Evolutionary conservation across 1,140 invertebrate species (phyloP).

Genomic region (Oncopodura yosiiana): DNA sequence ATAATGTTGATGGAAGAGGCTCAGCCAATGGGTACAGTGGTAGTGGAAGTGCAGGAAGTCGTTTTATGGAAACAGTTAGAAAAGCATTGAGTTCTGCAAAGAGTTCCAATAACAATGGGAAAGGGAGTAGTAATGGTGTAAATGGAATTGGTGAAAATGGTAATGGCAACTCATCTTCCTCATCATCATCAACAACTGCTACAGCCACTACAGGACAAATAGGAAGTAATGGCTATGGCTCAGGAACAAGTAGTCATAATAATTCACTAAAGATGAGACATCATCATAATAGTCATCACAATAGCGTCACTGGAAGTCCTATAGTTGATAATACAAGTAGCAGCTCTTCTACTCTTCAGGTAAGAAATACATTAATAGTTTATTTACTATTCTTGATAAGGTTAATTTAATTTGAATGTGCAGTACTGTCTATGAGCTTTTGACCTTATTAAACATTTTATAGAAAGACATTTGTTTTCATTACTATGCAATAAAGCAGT

Average conservation of each 20-base stretch:
- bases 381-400: no score
- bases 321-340: constrained; percentile 30
- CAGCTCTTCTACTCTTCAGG: constrained; percentile 33
- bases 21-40: constrained; percentile 41
- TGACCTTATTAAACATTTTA: no score
- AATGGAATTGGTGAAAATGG: not conserved
- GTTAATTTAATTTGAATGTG: no score
- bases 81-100: constrained; percentile 49
- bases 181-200: constrained; percentile 26
- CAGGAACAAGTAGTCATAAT: constrained; percentile 29
- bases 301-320: constrained; percentile 20
- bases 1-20: constrained; percentile 47
- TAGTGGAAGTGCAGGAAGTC: constrained; percentile 54
- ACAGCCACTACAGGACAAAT: constrained; percentile 28
- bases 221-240: constrained; percentile 29
- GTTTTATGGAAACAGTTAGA: constrained; percentile 85
- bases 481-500: no score
- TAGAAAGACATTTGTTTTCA: no score
- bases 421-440: no score
- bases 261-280: constrained; percentile 32
- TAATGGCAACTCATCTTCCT: constrained; percentile 15
- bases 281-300: constrained; percentile 15
- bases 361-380: no score
- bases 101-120: constrained; percentile 37
- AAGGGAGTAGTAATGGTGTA: not conserved